Base-by-base conservation (phyloP, 2,888 invertebrate species). In the Chloromyia formosa region DNA sequence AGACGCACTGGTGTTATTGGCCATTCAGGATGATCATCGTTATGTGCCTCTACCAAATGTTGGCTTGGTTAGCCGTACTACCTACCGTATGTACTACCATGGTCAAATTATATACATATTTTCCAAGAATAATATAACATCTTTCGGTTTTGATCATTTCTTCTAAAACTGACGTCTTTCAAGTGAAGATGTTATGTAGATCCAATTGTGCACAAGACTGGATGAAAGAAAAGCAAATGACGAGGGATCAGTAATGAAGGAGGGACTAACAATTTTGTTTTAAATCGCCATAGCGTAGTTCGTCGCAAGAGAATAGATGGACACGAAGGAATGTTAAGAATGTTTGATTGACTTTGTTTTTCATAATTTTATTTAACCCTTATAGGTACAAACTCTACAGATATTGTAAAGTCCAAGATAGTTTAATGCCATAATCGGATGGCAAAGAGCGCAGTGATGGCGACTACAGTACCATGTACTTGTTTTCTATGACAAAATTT, bases 101-200 rank as follows among this genome's bases (percentile, higher is more conserved):
- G n/a, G n/a, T n/a, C n/a, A n/a, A n/a, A n/a, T n/a, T n/a, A n/a
- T n/a, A n/a, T n/a, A n/a, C n/a, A n/a, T n/a, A n/a, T n/a, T n/a
- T 69, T 69, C 69, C 22, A n/a, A 69, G 69, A 69, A 69, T 69
- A 35, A 54, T 64, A 20, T 27, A 2, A 53, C 23, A 23, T 53
- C 2, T 68, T 53, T 16, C 35, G 53, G 16, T 53, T 69, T 54
- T 35, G 69, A 56, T 69, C 27, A 64, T 64, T 64, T 64, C 64
- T 42, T 64, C 45, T 69, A 69, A 69, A 69, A 69, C 54, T 53
- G 54, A 56, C 69, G 54, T n/a, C 16, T 69, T 23, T 54, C 35
- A 27, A 14, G 54, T 35, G 27, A 27, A 53, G 18, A 53, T 23
- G 68, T 53, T 49, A 18, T 53, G 16, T 20, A 20, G 56, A 56